Evolutionary conservation across 2,888 invertebrate genomes (phyloP).

Genomic region (Rhaphigaster nebulosa): DNA sequence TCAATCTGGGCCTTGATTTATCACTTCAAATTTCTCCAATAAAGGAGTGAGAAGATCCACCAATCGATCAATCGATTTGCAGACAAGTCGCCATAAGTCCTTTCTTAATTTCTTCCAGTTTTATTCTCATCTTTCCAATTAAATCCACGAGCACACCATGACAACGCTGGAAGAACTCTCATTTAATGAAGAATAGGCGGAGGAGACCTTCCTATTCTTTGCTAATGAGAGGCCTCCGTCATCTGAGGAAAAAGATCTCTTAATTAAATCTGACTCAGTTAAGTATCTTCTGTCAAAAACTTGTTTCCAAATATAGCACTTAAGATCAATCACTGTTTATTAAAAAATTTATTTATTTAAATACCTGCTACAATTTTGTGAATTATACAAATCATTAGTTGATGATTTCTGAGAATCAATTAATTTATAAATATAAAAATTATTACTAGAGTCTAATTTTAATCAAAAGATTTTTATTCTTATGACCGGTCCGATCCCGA

Average conservation of each 20-base stretch:
- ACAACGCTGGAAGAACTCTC: background rate
- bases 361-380: no score
- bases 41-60: background rate
- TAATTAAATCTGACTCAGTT: slow-evolving; percentile 31
- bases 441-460: no score
- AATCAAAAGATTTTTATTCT: no score
- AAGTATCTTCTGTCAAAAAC: background rate
- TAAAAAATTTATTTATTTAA: background rate
- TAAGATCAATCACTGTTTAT: background rate
- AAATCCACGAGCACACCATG: background rate
- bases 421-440: no score
- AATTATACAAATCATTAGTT: no score
- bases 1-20: background rate
- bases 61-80: background rate
- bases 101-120: background rate
- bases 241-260: background rate
- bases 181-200: background rate
- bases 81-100: background rate
- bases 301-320: background rate
- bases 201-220: background rate
- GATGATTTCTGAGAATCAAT: no score
- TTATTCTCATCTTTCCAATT: slow-evolving; percentile 17
- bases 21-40: background rate
- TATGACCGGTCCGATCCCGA: no score
- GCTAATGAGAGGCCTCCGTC: background rate